Conservation (phyloP, 2,888 invertebrate genomes). For the Orchestes rusci region DNA sequence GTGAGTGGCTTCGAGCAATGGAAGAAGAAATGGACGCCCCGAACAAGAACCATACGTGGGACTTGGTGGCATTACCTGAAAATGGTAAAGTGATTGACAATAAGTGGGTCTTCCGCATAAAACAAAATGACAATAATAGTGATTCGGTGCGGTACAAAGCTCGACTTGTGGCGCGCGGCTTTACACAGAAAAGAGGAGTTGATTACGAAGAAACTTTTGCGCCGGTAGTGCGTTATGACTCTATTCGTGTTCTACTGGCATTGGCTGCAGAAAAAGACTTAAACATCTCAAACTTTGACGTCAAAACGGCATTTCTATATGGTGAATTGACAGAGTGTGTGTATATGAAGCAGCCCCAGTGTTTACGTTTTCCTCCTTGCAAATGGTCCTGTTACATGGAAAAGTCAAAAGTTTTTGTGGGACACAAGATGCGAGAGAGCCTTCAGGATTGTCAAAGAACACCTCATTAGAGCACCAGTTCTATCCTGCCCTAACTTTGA, state of each 20-base stretch:
- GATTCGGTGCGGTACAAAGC: conserved; percentile 13
- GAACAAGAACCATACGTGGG: conserved; percentile 18
- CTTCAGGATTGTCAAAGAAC: too few relatives aligned
- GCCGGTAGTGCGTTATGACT: conserved; percentile 19
- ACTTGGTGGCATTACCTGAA: conserved; percentile 10
- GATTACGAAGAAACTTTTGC: conserved; percentile 16
- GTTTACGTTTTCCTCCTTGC: too few relatives aligned
- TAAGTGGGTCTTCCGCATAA: conserved; percentile 19
- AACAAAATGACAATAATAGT: conserved; percentile 5
- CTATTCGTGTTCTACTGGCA: conserved; percentile 4
- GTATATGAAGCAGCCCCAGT: too few relatives aligned
- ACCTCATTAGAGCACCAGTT: too few relatives aligned
- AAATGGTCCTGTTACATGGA: too few relatives aligned
- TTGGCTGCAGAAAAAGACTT: conserved; percentile 12
- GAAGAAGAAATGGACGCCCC: too few relatives aligned
- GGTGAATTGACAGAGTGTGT: too few relatives aligned
- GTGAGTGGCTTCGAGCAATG: too few relatives aligned
- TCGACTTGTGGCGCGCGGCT: conserved; percentile 18
- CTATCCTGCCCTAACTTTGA: too few relatives aligned
- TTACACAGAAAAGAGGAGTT: conserved; percentile 17
- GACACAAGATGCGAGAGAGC: too few relatives aligned
- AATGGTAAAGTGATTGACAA: conserved; percentile 13
- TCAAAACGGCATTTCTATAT: too few relatives aligned
- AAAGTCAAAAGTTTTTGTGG: too few relatives aligned
- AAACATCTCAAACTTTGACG: conserved; percentile 4